Evolutionary conservation across 2,113 vertebrate species (phyloP), one percentile per base, ranked within the genome.

Genomic region (Poeciliopsis prolifica): DNA sequence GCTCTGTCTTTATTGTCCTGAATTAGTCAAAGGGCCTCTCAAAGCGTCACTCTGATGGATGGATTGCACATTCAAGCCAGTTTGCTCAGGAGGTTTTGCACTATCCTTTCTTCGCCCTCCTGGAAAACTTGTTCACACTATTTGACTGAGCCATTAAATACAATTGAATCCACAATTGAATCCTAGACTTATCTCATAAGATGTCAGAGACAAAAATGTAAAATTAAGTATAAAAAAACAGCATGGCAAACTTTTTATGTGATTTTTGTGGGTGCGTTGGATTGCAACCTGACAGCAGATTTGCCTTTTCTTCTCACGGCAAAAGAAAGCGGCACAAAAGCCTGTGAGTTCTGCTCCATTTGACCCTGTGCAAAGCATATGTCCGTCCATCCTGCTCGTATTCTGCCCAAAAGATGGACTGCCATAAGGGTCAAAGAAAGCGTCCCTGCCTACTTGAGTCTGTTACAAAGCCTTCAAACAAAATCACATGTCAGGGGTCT

Each of bases 351-450:
- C 95, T 97, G 95, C 97, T 95, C 96, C 94, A 96, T 92, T 96
- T 97, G 95, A 88, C 92, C 89, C 93, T 83, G 93, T 93, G 95
- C 94, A 96, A 97, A 98, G 97, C 97, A 96, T 97, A 97, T 97
- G 97, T 96, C 96, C 96, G 92, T 94, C 95, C 93, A 94, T 94
- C 94, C 93, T 90, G 93, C 94, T 92, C 92, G 93, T 71, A 86
- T 86, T 91, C 86, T 81, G 51, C 93, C 93, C 92, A 93, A 93
- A 95, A 95, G 95, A 95, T 94, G 95, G 93, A 94, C 93, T 95
- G 94, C 94, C 92, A 87, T 91, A 78, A 89, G 77, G 83, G 78
- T 82, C 92, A 94, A 92, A 96, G 95, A 97, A 96, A 95, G 95
- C 87, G 72, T 22, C 88, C 80, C 84, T 81, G 88, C 87, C 95